Conservation (phyloP, 2,113 vertebrate genomes). For the Brachyhypopomus occidentalis region DNA sequence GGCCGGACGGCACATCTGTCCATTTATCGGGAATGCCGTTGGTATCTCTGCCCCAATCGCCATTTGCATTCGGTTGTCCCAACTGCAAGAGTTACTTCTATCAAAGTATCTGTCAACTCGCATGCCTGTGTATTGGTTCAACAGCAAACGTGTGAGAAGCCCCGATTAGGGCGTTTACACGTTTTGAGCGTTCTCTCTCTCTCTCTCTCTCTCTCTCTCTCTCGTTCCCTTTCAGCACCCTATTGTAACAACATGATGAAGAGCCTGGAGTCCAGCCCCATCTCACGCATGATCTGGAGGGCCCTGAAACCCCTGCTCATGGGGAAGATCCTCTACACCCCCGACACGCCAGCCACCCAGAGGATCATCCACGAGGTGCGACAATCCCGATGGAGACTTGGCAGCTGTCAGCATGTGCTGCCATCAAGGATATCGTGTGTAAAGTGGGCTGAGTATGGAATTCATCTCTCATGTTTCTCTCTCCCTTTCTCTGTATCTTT, state of each 20-base stretch:
- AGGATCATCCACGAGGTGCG: constrained; percentile 91
- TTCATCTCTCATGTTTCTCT: not conserved
- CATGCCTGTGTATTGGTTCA: not conserved
- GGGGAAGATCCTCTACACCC: constrained; percentile 96
- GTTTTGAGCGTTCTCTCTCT: not conserved
- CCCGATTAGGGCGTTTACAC: not conserved
- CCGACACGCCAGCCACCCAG: constrained; percentile 89
- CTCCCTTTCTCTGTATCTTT: not conserved
- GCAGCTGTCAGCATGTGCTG: not conserved
- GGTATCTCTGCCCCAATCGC: not conserved
- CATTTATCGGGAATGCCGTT: no score
- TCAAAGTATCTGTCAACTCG: not conserved
- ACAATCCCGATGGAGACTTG: no score
- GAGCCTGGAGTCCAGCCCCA: constrained; percentile 89
- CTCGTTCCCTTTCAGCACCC: constrained; percentile 76
- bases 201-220: not conserved
- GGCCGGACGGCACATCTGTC: not conserved
- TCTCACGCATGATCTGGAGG: constrained; percentile 97
- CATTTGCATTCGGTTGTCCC: not conserved
- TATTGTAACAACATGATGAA: constrained; percentile 96
- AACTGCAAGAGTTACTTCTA: not conserved
- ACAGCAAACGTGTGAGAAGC: not conserved
- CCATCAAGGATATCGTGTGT: not conserved
- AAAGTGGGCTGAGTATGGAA: not conserved
- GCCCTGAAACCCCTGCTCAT: constrained; percentile 93